Conservation (phyloP, 2,888 invertebrate species). For the Orthonevra nobilis region DNA sequence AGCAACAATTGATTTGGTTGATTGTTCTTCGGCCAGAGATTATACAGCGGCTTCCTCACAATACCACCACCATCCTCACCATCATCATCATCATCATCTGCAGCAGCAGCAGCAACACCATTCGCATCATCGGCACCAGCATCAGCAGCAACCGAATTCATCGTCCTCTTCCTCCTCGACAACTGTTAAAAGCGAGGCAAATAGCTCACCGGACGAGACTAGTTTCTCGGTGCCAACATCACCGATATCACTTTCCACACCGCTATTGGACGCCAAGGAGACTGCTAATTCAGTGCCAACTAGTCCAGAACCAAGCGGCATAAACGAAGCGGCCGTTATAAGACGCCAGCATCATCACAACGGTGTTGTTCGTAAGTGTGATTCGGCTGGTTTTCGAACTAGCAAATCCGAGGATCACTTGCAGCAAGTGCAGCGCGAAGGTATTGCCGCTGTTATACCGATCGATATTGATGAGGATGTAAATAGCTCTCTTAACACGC, state of each 20-base stretch:
- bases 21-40: conserved; percentile 49
- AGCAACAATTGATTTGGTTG: conserved; percentile 64
- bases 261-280: conserved; percentile 79
- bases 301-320: conserved; percentile 83
- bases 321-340: conserved; percentile 74
- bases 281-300: conserved; percentile 85
- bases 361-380: conserved; percentile 80
- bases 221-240: conserved; percentile 81
- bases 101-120: conserved; percentile 44
- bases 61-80: conserved; percentile 61
- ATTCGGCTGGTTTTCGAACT: conserved; percentile 88
- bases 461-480: conserved; percentile 96
- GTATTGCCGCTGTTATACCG: conserved; percentile 89
- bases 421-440: conserved; percentile 83
- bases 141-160: conserved; percentile 68
- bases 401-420: conserved; percentile 96
- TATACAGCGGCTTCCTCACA: conserved; percentile 53
- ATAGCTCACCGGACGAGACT: conserved; percentile 78
- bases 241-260: conserved; percentile 81
- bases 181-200: conserved; percentile 79
- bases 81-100: conserved; percentile 67
- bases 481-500: conserved; percentile 94
- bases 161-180: conserved; percentile 78
- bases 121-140: conserved; percentile 61
- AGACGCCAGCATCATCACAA: conserved; percentile 82